phyloP scores from a whole-genome alignment of 1,140 invertebrate species.

The Zaprionus davidi region DNA sequence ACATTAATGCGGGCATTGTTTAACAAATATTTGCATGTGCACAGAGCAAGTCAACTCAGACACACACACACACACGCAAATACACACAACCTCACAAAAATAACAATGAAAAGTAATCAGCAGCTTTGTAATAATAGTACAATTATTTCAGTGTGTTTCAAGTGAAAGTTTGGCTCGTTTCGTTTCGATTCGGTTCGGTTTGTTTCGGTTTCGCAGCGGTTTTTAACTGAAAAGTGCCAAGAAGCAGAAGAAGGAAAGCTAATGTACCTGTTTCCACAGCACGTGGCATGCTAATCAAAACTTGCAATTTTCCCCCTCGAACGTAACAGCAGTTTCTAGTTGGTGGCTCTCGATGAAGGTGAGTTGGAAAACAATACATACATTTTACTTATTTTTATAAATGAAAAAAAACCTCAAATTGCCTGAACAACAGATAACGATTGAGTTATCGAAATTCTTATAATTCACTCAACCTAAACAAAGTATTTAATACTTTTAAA shows the following conservation, averaged over 20 bases:
- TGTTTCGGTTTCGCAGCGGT: conserved; percentile 11
- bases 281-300: conserved; percentile 40
- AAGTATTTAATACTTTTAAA: background rate
- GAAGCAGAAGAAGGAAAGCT: conserved; percentile 31
- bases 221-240: conserved; percentile 55
- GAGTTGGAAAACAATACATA: conserved; percentile 18
- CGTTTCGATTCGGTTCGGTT: conserved; percentile 11
- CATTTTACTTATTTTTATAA: no score
- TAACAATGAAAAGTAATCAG: conserved; percentile 67
- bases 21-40: conserved; percentile 34
- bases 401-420: background rate
- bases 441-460: background rate
- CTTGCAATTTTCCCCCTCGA: conserved; percentile 34
- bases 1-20: conserved; percentile 52
- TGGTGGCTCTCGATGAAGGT: conserved; percentile 70
- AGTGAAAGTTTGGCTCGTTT: conserved; percentile 45
- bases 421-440: no score
- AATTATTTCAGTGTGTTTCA: conserved; percentile 43
- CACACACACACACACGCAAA: background rate
- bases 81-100: conserved; percentile 5
- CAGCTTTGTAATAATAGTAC: conserved; percentile 36
- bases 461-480: background rate
- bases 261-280: conserved; percentile 37
- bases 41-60: conserved; percentile 11
- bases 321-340: conserved; percentile 63